A percentile compares a stretch with the other conserved stretches of the same genome.
Evolutionary conservation across 2,888 invertebrate species (phyloP).

Genomic region (Ormyrus labotus): DNA sequence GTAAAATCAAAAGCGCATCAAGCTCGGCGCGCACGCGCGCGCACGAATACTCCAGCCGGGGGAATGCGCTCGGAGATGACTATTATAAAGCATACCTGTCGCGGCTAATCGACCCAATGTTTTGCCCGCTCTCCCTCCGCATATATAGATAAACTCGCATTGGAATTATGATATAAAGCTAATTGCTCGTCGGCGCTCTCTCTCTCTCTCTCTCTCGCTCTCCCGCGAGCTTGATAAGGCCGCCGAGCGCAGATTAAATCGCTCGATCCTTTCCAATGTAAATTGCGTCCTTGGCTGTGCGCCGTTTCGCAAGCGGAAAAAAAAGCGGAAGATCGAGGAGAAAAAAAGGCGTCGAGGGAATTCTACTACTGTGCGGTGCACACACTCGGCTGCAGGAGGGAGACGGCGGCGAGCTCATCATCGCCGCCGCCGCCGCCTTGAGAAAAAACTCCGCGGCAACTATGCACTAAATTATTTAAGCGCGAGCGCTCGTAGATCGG

Average conservation of each 20-base stretch:
- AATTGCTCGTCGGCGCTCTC: constrained; percentile 39
- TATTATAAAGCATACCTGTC: constrained; percentile 39
- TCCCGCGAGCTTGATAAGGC: constrained; percentile 7
- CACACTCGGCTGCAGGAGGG: background rate
- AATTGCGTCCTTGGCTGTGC: constrained; percentile 29
- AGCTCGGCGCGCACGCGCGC: background rate
- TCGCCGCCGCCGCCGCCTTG: too few species aligned
- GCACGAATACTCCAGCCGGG: background rate
- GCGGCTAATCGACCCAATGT: constrained; percentile 43
- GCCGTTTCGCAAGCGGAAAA: background rate
- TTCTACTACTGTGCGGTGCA: background rate
- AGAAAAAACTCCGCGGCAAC: background rate
- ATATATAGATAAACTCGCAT: constrained; percentile 12
- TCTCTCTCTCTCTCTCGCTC: too few species aligned
- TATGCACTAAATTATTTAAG: constrained; percentile 17
- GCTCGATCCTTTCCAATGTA: constrained; percentile 35
- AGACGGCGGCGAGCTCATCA: too few species aligned
- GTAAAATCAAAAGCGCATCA: constrained; percentile 40
- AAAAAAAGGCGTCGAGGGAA: background rate
- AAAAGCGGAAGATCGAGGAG: constrained; percentile 1
- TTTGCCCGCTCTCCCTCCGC: constrained; percentile 11
- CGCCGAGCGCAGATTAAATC: constrained; percentile 5
- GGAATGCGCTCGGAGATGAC: constrained; percentile 21
- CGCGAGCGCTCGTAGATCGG: background rate
- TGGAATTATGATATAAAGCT: constrained; percentile 53